These are phyloP conservation scores for Panagrolaimus sp. DNA, from an alignment of 1,140 invertebrate genomes.

Conservation along the genomic window DNA sequence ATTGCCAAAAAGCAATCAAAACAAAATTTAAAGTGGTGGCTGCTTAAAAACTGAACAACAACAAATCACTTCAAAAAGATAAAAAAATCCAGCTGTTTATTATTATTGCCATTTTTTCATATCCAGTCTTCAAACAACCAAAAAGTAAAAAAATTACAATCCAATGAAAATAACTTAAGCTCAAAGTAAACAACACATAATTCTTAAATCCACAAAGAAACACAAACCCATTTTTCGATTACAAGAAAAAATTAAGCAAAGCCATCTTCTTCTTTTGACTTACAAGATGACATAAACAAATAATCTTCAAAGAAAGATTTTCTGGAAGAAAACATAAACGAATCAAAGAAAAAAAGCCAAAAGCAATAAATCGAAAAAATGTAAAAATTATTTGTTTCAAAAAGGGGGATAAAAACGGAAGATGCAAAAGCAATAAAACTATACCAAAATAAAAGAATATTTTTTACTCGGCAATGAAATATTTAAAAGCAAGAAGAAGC, in stretches of 20 bases:
- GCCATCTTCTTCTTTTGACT: too few species aligned
- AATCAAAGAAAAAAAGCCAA: neutral
- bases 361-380: conserved; percentile 1
- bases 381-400: neutral
- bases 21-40: conserved; percentile 12
- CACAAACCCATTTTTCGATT: too few species aligned
- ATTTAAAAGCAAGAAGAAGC: too few species aligned
- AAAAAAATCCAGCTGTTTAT: too few species aligned
- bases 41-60: too few species aligned
- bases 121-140: too few species aligned
- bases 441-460: neutral
- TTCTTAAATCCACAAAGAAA: too few species aligned
- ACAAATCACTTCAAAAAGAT: too few species aligned
- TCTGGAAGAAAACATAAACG: neutral
- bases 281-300: neutral
- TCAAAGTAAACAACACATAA: neutral
- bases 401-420: conserved; percentile 5
- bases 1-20: neutral
- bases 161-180: neutral
- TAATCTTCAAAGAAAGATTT: neutral
- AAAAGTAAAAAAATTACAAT: too few species aligned
- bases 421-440: conserved; percentile 1
- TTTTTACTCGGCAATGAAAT: too few species aligned
- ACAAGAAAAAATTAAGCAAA: too few species aligned
- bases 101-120: too few species aligned